These are phyloP conservation scores for Chorisops tibialis DNA, from an alignment of 2,888 invertebrate genomes.

Conservation along the genomic window DNA sequence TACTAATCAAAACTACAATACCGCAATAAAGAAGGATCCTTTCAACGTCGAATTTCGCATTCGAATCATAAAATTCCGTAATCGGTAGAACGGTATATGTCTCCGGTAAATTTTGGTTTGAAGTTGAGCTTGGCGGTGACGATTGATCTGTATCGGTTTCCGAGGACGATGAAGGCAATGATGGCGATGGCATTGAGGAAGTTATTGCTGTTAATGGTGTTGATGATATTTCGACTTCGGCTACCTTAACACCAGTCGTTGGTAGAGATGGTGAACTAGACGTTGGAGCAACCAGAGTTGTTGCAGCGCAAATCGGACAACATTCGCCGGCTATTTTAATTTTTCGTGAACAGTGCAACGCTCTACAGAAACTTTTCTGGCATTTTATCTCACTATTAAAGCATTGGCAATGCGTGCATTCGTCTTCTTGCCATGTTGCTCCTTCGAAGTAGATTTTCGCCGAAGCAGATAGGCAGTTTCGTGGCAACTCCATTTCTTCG, in stretches of 20 bases:
- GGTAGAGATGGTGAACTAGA: slow-evolving; percentile 26
- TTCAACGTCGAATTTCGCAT: too few species aligned
- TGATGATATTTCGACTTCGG: slow-evolving; percentile 29
- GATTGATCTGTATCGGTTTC: neutral
- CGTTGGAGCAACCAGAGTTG: slow-evolving; percentile 18
- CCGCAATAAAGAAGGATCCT: slow-evolving; percentile 32
- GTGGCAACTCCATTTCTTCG: slow-evolving; percentile 40
- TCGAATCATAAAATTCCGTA: too few species aligned
- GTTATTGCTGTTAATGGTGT: slow-evolving; percentile 33
- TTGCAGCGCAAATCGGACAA: slow-evolving; percentile 25
- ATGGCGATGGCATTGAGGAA: neutral
- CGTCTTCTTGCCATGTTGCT: slow-evolving; percentile 36
- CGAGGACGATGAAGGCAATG: neutral
- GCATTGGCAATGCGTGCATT: slow-evolving; percentile 35
- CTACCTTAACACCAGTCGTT: slow-evolving; percentile 7
- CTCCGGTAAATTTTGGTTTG: too few species aligned
- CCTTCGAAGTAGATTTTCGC: slow-evolving; percentile 29
- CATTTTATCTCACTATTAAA: slow-evolving; percentile 32
- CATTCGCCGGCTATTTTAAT: slow-evolving; percentile 30
- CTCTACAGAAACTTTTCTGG: slow-evolving; percentile 30
- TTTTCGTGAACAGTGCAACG: slow-evolving; percentile 33
- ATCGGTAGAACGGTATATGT: too few species aligned
- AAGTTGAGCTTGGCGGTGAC: neutral
- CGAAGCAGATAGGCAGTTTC: neutral
- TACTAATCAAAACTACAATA: slow-evolving; percentile 36